Evolutionary conservation across 2,888 invertebrate species (phyloP), one percentile per base, ranked within the genome.

Genomic region (Iphiclides podalirius): DNA sequence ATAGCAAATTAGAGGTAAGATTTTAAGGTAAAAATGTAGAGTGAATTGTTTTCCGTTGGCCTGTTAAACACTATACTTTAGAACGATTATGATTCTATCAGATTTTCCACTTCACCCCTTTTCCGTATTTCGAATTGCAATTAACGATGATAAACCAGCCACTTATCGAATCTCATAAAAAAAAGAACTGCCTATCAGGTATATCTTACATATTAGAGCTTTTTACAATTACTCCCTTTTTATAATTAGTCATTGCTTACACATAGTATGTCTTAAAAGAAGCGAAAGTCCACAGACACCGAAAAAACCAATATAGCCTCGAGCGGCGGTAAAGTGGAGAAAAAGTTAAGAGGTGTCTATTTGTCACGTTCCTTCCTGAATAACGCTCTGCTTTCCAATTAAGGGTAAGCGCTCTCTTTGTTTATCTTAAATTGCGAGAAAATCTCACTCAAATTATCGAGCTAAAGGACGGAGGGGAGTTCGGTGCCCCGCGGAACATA

Each of bases 271-370:
- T 75, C 71, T 71, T 75, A 72, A 81, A n/a, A n/a, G n/a, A 83
- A 86, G 86, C 78, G 83, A 81, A 83, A 75, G 75, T 76, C 70
- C 72, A 70, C 65, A 58, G 58, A 52, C 52, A 39, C 72, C 78
- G 70, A 72, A 76, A 81, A 85, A 82, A 83, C 80, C 84, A 86
- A 85, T 87, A 85, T 77, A 79, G 81, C 75, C 70, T n/a, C 61
- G 74, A 75, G 76, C 75, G 75, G 75, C 76, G 73, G 76, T 70
- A 74, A 81, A 86, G 82, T 81, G 84, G 83, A 79, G 86, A 88
- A 87, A 86, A 88, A 88, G 86, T 87, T 87, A 87, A 88, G 87
- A 88, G 87, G 86, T 87, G 87, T 88, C 87, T 87, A 87, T 88
- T 88, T 88, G 87, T 88, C 87, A 88, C 87, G 87, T 87, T 86